Conservation (phyloP, 2,113 vertebrate genomes). For the Rhinolophus sinicus region DNA sequence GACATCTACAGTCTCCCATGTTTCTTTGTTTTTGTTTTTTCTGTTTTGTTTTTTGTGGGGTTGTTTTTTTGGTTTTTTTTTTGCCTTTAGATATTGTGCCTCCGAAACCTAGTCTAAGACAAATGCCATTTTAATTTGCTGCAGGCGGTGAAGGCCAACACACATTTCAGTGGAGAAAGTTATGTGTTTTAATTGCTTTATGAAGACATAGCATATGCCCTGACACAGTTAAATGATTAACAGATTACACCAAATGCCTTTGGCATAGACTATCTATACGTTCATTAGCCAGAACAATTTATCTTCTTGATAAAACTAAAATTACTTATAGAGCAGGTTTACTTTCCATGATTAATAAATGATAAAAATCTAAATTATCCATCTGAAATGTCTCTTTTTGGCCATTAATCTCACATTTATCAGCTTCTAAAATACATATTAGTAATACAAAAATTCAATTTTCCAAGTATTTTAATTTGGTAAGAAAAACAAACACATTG, state of each 20-base stretch:
- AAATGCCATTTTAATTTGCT: conserved; percentile 86
- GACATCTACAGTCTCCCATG: conserved; percentile 33
- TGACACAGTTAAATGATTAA: conserved; percentile 90
- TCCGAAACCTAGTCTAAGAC: conserved; percentile 76
- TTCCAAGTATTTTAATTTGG: conserved; percentile 82
- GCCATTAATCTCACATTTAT: conserved; percentile 88
- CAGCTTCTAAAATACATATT: conserved; percentile 80
- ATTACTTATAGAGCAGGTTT: conserved; percentile 89
- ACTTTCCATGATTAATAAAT: conserved; percentile 90
- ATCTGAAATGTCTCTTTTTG: conserved; percentile 86
- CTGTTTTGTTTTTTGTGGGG: too few relatives aligned
- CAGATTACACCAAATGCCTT: conserved; percentile 87
- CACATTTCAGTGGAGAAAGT: conserved; percentile 82
- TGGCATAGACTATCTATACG: conserved; percentile 88
- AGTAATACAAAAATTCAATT: conserved; percentile 84
- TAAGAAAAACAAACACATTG: conserved; percentile 72
- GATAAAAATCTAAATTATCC: conserved; percentile 90
- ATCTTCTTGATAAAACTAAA: conserved; percentile 91
- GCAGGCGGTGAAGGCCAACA: conserved; percentile 83
- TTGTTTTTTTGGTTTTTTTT: neutral
- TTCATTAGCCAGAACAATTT: conserved; percentile 89
- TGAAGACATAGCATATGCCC: conserved; percentile 89
- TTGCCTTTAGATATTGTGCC: conserved; percentile 70
- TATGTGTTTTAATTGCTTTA: conserved; percentile 88
- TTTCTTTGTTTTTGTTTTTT: too few relatives aligned